These are phyloP conservation scores for Apostichopus leukothele DNA, from an alignment of 53 echinoderm and acorn worm species.

Conservation along the genomic window DNA sequence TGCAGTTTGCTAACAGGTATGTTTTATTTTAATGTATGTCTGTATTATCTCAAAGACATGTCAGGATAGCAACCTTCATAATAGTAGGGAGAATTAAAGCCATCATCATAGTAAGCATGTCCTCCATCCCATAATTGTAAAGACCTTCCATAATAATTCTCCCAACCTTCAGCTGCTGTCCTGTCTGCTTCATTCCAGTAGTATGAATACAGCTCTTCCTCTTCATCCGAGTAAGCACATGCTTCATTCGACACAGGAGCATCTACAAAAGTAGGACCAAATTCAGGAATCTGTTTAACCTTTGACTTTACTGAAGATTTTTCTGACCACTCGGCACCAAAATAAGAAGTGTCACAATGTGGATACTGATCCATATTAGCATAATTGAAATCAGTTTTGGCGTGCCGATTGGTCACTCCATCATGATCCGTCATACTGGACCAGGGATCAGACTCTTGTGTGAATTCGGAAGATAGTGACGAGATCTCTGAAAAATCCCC, in stretches of 20 bases:
- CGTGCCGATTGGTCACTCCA: neutral
- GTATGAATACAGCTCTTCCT: neutral
- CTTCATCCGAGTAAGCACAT: neutral
- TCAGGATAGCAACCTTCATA: neutral
- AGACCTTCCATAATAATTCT: neutral
- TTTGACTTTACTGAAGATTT: neutral
- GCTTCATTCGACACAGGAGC: neutral
- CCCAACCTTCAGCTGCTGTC: neutral
- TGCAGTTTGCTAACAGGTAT: too few relatives aligned
- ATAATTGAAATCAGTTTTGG: neutral
- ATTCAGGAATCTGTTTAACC: neutral
- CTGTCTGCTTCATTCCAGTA: neutral
- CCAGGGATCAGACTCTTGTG: neutral
- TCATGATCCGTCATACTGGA: neutral
- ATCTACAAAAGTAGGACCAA: neutral
- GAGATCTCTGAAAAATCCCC: too few relatives aligned
- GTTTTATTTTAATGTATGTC: too few relatives aligned
- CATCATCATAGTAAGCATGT: neutral
- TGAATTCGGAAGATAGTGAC: neutral
- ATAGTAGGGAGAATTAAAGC: neutral
- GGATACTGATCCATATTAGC: neutral
- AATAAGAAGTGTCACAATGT: neutral
- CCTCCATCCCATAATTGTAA: neutral
- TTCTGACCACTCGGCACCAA: neutral
- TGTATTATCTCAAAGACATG: too few relatives aligned